Percentiles rank a stretch among this genome's conserved stretches.
Evolutionary conservation across 2,113 vertebrate genomes (phyloP).

Genomic region (Oreotragus oreotragus): DNA sequence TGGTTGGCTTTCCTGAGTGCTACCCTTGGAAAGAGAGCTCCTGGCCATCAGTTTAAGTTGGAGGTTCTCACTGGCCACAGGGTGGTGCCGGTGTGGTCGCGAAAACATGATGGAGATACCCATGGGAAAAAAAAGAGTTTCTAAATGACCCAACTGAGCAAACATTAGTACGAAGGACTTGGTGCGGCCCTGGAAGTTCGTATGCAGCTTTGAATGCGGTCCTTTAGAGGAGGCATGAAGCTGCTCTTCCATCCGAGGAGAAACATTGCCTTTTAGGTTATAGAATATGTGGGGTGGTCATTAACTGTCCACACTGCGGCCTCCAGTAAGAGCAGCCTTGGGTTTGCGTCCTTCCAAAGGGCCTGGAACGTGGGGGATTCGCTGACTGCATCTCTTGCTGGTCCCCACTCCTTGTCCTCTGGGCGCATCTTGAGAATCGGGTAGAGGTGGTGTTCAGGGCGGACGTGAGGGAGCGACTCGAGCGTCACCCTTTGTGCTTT

Average conservation of each 20-base stretch:
- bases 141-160: not conserved
- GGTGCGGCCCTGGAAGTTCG: not conserved
- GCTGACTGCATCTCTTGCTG: not conserved
- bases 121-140: not conserved
- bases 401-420: rapidly evolving
- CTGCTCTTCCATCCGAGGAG: not conserved
- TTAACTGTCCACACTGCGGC: rapidly evolving
- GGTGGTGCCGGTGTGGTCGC: not conserved
- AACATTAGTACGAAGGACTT: not conserved
- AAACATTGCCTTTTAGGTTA: not conserved
- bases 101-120: slow-evolving; percentile 8
- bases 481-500: not conserved
- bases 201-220: not conserved
- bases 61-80: not conserved
- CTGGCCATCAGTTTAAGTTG: not conserved
- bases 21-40: not conserved
- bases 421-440: no score
- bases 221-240: not conserved
- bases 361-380: not conserved
- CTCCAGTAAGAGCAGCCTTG: not conserved
- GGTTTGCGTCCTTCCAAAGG: not conserved
- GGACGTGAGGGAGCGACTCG: no score
- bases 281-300: rapidly evolving
- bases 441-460: not conserved
- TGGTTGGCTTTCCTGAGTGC: not conserved